Base-by-base conservation (phyloP, 2,113 vertebrate genomes). In the Entomyzon cyanotis region DNA sequence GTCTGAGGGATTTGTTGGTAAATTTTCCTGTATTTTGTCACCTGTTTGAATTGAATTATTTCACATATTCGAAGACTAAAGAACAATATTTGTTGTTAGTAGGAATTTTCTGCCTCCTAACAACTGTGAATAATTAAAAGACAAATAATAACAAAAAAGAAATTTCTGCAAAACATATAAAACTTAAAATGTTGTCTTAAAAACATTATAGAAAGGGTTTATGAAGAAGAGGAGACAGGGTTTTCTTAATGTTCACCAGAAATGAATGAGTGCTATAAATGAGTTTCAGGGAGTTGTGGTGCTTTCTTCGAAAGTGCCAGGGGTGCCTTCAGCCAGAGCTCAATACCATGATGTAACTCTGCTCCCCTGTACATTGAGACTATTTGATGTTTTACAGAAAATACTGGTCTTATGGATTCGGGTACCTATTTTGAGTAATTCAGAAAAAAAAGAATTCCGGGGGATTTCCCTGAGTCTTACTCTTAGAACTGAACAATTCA, bases 1-100 rank as follows among this genome's bases (percentile, higher is more conserved):
- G 92, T 88, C 47, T 2, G 7, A 87, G 37, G 20, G 42, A 74
- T 84, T 53, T 79, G 59, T 71, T 91, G 39, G 62, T 85, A 91
- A 96, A 90, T 86, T 87, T 27, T 58, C 49, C 60, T 75, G 35
- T 62, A 79, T 95, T 94, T 89, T 93, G 49, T 88, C 73, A 90
- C 37, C 63, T 23, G 20, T 75, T 74, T 55, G n/a, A 49, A 78
- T 97, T 94, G 82, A 96, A 95, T 89, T 82, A 21, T 87, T 87
- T 37, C 39, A 77, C 27, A 42, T 68, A 84, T 81, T 49, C 91
- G 37, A 84, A 56, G 28, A 41, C 60, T 84, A 91, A 95, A 94
- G 74, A 47, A 59, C 6, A 42, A 71, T 60, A 11, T 87, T 41
- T 41, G 74, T 60, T 68, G n/a, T 76, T 95, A 73, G 60, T 87